phyloP scores from a whole-genome alignment of 2,888 invertebrate genomes.

The Sipha maydis region DNA sequence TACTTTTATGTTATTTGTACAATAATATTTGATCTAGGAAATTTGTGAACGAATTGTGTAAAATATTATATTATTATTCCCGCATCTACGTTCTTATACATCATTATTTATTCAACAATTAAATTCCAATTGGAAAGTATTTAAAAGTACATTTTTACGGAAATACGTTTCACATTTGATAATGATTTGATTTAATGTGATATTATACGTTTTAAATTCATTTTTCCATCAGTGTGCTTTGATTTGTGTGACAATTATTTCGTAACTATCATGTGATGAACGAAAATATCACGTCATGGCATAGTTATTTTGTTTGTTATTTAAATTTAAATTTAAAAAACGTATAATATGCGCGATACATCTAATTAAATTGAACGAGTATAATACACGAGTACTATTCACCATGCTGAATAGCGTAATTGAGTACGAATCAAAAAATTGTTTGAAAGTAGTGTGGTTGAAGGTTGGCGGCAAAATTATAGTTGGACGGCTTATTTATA shows the following conservation, averaged over 20 bases:
- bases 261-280: not conserved
- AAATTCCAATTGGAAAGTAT: too few species aligned
- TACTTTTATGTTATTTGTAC: not conserved
- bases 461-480: conserved; percentile 22
- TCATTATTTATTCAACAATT: too few species aligned
- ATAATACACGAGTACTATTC: not conserved
- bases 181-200: too few species aligned
- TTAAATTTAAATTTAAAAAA: not conserved
- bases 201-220: not conserved
- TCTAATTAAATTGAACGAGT: not conserved
- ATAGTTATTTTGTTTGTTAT: not conserved
- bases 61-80: not conserved
- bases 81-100: too few species aligned
- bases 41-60: not conserved
- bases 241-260: not conserved
- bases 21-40: not conserved
- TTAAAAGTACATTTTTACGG: too few species aligned
- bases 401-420: not conserved
- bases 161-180: too few species aligned
- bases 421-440: not conserved
- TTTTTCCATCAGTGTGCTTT: not conserved
- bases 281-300: not conserved
- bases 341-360: not conserved
- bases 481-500: not conserved
- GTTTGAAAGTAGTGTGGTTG: not conserved